Evolutionary conservation across 2,113 vertebrate species (phyloP).

Genomic region (Brachionichthys hirsutus): DNA sequence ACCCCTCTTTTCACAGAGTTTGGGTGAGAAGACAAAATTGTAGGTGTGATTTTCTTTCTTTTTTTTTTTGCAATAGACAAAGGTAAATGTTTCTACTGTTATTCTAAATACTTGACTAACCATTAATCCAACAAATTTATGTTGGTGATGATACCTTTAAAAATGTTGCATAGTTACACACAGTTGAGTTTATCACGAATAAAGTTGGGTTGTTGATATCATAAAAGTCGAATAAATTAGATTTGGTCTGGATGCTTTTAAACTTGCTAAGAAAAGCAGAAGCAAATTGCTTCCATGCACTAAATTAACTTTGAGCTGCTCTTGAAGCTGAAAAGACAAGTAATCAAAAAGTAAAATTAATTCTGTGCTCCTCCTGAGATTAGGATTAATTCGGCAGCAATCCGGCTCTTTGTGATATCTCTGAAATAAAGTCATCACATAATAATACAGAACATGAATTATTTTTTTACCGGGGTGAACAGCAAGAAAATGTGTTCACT

Average conservation of each 20-base stretch:
- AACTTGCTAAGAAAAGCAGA: constrained; percentile 1
- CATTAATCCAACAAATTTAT: neutral
- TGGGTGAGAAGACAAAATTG: too few species aligned
- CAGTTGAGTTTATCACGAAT: too few species aligned
- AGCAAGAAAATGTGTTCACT: constrained; percentile 18
- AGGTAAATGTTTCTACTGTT: too few species aligned
- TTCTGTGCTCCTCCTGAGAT: neutral
- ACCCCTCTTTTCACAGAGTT: too few species aligned
- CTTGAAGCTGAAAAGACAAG: neutral
- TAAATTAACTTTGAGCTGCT: neutral
- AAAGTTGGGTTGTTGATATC: too few species aligned
- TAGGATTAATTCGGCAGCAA: too few species aligned
- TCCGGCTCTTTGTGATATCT: neutral
- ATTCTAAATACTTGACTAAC: too few species aligned
- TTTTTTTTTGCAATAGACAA: too few species aligned
- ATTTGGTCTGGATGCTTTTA: neutral
- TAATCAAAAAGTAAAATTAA: neutral
- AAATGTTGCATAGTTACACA: neutral
- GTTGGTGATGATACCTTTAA: neutral
- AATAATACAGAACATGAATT: neutral
- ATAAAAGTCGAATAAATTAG: too few species aligned
- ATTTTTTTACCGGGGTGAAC: constrained; percentile 6
- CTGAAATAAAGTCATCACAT: constrained; percentile 16
- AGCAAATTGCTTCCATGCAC: neutral
- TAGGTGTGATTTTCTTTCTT: too few species aligned